Percentiles rank a stretch among this genome's conserved stretches.
phyloP scores from a whole-genome alignment of 2,888 invertebrate species.

The Calephelis perditalis region DNA sequence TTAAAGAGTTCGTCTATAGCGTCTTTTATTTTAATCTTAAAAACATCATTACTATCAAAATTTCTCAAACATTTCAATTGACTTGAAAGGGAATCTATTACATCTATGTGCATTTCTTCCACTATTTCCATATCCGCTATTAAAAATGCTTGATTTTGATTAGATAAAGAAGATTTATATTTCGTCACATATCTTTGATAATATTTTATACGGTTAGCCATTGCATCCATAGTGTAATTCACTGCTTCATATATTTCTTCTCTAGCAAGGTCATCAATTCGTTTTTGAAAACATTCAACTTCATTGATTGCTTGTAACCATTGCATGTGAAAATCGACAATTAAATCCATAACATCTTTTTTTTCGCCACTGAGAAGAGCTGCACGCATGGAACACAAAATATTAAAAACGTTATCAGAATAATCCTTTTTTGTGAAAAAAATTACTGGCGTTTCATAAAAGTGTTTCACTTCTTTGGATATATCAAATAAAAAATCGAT shows the following conservation, averaged over 20 bases:
- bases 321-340: constrained; percentile 60
- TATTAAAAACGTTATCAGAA: constrained; percentile 52
- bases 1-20: constrained; percentile 47
- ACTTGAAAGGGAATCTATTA: constrained; percentile 40
- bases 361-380: constrained; percentile 40
- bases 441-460: constrained; percentile 60
- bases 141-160: constrained; percentile 43
- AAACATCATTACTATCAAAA: constrained; percentile 42
- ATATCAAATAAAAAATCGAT: constrained; percentile 53
- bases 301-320: constrained; percentile 60
- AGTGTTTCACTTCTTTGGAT: constrained; percentile 54
- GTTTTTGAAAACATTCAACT: constrained; percentile 48
- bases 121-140: constrained; percentile 59
- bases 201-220: constrained; percentile 50
- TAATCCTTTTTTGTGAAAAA: constrained; percentile 58
- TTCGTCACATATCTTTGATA: constrained; percentile 53
- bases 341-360: constrained; percentile 42
- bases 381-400: constrained; percentile 48
- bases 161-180: constrained; percentile 38
- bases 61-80: constrained; percentile 51
- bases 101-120: constrained; percentile 63
- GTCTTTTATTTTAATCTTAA: constrained; percentile 40
- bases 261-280: constrained; percentile 37
- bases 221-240: constrained; percentile 54
- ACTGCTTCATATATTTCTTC: constrained; percentile 51